These are phyloP conservation scores for Drosophila virilis DNA, from an alignment of 1,140 invertebrate genomes.

Conservation along the genomic window DNA sequence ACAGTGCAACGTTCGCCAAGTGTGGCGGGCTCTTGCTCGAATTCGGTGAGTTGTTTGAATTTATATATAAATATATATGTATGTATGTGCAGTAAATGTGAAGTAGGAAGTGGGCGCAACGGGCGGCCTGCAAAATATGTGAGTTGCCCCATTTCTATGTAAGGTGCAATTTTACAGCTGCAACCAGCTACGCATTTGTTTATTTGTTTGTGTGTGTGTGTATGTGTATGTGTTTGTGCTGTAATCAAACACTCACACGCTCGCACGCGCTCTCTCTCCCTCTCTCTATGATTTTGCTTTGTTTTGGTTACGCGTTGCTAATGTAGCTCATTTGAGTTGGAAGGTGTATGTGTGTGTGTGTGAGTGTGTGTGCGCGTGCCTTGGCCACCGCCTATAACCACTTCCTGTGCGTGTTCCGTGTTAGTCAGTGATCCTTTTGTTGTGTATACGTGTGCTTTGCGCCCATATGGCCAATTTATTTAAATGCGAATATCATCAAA, in stretches of 20 bases:
- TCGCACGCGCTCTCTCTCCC: conserved; percentile 11
- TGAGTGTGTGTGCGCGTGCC: neutral
- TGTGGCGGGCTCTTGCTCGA: conserved; percentile 88
- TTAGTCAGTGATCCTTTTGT: conserved; percentile 69
- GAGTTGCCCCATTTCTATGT: conserved; percentile 42
- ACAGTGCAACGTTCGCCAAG: conserved; percentile 89
- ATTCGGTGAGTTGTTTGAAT: conserved; percentile 71
- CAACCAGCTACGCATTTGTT: conserved; percentile 43
- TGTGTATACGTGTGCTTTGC: conserved; percentile 11
- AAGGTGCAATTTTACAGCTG: conserved; percentile 40
- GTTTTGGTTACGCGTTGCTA: conserved; percentile 66
- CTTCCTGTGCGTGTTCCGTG: conserved; percentile 69
- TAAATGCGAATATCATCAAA: conserved; percentile 25
- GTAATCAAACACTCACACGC: conserved; percentile 28
- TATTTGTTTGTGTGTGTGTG: conserved; percentile 1
- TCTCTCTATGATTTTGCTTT: conserved; percentile 51
- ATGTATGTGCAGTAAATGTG: conserved; percentile 13
- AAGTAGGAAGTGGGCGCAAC: conserved; percentile 25
- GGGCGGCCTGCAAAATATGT: conserved; percentile 20
- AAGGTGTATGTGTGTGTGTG: conserved; percentile 1
- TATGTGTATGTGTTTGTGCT: conserved; percentile 16
- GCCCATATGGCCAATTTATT: conserved; percentile 41
- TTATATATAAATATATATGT: neutral
- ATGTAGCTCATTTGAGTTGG: conserved; percentile 39
- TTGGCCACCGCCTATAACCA: conserved; percentile 39